phyloP scores from a whole-genome alignment of 2,113 vertebrate species.

The Centropristis striata region DNA sequence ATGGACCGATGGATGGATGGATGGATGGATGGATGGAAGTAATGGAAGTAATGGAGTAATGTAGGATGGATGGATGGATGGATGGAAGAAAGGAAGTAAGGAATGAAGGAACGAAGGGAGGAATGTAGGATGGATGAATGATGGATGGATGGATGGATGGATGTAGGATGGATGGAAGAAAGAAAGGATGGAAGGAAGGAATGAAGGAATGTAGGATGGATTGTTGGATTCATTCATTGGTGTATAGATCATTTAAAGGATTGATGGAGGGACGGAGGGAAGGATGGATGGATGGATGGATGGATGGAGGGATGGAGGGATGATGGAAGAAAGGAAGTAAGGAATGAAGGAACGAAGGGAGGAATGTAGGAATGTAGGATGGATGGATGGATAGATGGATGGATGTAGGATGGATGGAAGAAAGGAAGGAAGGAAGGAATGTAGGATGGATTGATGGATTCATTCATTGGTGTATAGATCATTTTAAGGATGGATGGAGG shows the following conservation, averaged over 20 bases:
- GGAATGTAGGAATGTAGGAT: not conserved
- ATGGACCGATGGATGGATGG: no score
- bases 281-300: not conserved
- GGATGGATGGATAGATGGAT: not conserved
- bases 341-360: not conserved
- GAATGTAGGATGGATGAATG: no score
- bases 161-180: no score
- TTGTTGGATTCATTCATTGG: no score
- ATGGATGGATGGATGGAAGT: no score
- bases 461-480: no score
- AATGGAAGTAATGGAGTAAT: no score
- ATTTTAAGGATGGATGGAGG: no score
- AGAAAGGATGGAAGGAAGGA: not conserved
- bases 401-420: not conserved
- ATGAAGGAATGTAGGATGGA: rapidly evolving
- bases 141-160: not conserved
- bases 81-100: no score
- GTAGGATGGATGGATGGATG: not conserved
- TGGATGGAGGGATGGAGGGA: not conserved
- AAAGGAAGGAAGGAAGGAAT: no score
- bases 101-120: no score
- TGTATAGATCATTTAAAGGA: no score
- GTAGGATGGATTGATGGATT: not conserved
- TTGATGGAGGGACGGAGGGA: not conserved
- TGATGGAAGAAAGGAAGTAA: not conserved